Percentiles rank a stretch among this genome's conserved stretches.
These are phyloP conservation scores for Plusia festucae DNA, from an alignment of 2,888 invertebrate species.

Conservation along the genomic window DNA sequence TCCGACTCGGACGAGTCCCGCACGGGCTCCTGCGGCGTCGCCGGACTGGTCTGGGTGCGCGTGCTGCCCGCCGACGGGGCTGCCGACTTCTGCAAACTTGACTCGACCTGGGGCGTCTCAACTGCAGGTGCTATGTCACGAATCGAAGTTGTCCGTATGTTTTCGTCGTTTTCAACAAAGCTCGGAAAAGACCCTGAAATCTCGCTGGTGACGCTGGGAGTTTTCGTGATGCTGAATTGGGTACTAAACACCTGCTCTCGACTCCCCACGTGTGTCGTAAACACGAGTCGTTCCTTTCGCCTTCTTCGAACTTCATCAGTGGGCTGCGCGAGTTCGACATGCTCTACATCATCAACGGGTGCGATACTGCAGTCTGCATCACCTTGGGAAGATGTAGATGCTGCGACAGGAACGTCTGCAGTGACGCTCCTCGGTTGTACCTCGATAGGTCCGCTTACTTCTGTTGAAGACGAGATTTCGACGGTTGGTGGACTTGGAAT, in stretches of 20 bases:
- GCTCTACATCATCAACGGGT: constrained; percentile 14
- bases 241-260: constrained; percentile 92
- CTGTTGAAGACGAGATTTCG: constrained; percentile 2
- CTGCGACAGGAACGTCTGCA: neutral
- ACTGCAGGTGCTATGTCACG: constrained; percentile 47
- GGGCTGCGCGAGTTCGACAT: constrained; percentile 23
- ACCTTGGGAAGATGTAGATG: neutral
- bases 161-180: constrained; percentile 90
- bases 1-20: constrained; percentile 93
- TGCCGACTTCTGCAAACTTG: neutral
- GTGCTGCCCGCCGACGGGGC: constrained; percentile 6
- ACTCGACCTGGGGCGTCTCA: constrained; percentile 47
- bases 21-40: constrained; percentile 43
- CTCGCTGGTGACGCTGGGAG: constrained; percentile 90
- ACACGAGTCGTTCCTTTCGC: constrained; percentile 87
- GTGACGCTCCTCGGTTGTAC: constrained; percentile 11
- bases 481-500: constrained; percentile 36
- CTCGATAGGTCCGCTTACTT: constrained; percentile 12
- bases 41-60: constrained; percentile 29
- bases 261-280: constrained; percentile 92
- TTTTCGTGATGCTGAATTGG: constrained; percentile 91
- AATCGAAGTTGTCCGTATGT: constrained; percentile 52
- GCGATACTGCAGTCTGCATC: neutral
- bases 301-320: constrained; percentile 58
- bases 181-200: constrained; percentile 86